Evolutionary conservation across 2,113 vertebrate genomes (phyloP).

Genomic region (Hippolais icterina): DNA sequence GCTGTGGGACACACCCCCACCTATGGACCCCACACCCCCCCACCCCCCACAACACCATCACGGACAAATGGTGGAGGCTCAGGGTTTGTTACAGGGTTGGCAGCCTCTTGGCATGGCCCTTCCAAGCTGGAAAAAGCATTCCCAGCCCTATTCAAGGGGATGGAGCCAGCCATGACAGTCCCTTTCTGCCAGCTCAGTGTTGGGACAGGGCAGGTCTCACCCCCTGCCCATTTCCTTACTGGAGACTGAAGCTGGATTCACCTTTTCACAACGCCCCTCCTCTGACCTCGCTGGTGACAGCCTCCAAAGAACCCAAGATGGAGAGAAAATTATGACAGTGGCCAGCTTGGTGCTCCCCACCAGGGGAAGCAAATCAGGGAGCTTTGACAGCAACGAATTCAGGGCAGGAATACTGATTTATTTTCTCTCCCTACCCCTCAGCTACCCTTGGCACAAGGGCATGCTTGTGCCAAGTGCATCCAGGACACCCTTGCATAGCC

Average conservation of each 20-base stretch:
- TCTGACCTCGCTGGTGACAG: accelerated
- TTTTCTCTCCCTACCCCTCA: background rate
- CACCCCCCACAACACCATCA: too few relatives aligned
- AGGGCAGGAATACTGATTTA: background rate
- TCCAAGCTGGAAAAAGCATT: background rate
- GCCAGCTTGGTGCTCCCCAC: accelerated
- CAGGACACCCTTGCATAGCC: too few relatives aligned
- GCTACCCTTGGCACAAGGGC: background rate
- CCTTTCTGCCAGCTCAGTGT: accelerated
- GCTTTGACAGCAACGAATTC: background rate
- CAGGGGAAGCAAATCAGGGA: background rate
- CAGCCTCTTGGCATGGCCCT: background rate
- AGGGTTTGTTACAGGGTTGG: background rate
- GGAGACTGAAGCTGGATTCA: accelerated
- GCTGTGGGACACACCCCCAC: background rate
- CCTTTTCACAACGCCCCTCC: background rate
- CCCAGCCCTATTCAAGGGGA: background rate
- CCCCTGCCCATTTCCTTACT: accelerated
- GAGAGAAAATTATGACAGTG: background rate
- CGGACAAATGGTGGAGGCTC: accelerated
- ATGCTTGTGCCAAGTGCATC: too few relatives aligned
- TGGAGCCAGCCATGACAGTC: background rate
- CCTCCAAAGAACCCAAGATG: background rate
- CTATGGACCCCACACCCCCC: accelerated
- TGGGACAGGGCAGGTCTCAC: background rate